phyloP scores from a whole-genome alignment of 2,888 invertebrate species.

The Gandaritis pyraliata region DNA sequence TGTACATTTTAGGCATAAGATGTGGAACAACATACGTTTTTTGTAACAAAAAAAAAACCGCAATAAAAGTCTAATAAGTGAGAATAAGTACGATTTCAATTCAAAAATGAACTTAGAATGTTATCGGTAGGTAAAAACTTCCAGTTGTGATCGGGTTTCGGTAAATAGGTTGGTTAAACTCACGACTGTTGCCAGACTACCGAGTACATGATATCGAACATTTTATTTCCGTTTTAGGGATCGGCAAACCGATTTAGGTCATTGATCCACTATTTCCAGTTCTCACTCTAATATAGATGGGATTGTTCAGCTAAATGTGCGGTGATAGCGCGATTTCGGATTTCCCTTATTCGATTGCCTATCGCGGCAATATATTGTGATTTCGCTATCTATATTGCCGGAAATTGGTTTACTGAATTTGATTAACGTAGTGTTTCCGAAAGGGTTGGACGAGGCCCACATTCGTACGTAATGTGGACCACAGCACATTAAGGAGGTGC shows the following conservation, averaged over 20 bases:
- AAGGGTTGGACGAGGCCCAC: conserved; percentile 65
- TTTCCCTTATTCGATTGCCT: conserved; percentile 56
- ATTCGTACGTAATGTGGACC: conserved; percentile 57
- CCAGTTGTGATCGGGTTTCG: too few species aligned
- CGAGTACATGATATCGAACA: conserved; percentile 1
- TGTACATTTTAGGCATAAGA: not conserved
- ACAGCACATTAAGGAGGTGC: conserved; percentile 68
- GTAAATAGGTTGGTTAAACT: too few species aligned
- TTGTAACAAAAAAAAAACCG: not conserved
- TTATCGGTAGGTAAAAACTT: too few species aligned
- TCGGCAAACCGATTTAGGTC: conserved; percentile 31
- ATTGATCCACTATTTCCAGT: conserved; percentile 25
- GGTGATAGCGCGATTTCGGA: conserved; percentile 40
- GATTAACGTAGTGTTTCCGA: conserved; percentile 73
- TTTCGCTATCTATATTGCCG: conserved; percentile 68
- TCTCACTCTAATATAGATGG: conserved; percentile 10
- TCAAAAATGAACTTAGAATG: too few species aligned
- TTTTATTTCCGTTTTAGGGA: conserved; percentile 22
- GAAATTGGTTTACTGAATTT: conserved; percentile 77
- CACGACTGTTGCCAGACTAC: not conserved
- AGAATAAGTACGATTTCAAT: too few species aligned
- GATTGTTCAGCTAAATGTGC: conserved; percentile 26
- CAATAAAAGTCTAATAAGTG: not conserved
- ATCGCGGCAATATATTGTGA: conserved; percentile 70
- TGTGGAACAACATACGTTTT: not conserved